Percentiles rank a stretch among this genome's conserved stretches.
phyloP scores from a whole-genome alignment of 2,797 vertebrate genomes.

The Coregonus suidteri region DNA sequence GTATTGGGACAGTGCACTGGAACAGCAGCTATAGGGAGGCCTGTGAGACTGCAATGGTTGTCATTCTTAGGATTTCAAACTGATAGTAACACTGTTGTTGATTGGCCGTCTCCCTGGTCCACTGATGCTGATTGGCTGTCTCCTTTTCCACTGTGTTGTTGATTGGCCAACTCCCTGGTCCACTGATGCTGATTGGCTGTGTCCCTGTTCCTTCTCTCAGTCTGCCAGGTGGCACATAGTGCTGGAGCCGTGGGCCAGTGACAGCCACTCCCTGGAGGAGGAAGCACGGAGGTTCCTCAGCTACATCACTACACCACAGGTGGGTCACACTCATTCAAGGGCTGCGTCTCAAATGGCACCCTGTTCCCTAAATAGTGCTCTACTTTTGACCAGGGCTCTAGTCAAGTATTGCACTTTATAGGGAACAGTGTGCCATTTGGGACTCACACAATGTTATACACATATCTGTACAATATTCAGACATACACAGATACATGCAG shows the following conservation, averaged over 20 bases:
- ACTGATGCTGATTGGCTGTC: conserved; percentile 35
- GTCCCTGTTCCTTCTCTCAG: conserved; percentile 64
- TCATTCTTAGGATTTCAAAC: neutral
- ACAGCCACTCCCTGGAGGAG: conserved; percentile 80
- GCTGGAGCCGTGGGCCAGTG: conserved; percentile 87
- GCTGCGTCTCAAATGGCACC: neutral
- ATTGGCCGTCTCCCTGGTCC: neutral
- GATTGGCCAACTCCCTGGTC: conserved; percentile 26
- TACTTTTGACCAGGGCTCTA: neutral
- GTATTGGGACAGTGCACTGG: neutral
- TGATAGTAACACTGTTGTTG: neutral
- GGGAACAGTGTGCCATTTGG: neutral
- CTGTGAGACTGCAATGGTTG: too few species aligned
- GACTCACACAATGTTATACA: too few species aligned
- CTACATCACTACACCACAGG: conserved; percentile 90
- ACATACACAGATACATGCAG: too few species aligned
- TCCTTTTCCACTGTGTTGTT: conserved; percentile 24
- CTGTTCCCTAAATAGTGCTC: neutral
- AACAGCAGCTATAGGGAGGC: too few species aligned
- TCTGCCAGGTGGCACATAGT: conserved; percentile 85
- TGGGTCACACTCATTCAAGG: conserved; percentile 56
- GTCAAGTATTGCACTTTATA: neutral
- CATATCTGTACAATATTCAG: too few species aligned
- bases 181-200: conserved; percentile 13
- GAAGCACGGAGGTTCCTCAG: conserved; percentile 89